Evolutionary conservation across 2,113 vertebrate species (phyloP).

Genomic region (Gavia stellata): DNA sequence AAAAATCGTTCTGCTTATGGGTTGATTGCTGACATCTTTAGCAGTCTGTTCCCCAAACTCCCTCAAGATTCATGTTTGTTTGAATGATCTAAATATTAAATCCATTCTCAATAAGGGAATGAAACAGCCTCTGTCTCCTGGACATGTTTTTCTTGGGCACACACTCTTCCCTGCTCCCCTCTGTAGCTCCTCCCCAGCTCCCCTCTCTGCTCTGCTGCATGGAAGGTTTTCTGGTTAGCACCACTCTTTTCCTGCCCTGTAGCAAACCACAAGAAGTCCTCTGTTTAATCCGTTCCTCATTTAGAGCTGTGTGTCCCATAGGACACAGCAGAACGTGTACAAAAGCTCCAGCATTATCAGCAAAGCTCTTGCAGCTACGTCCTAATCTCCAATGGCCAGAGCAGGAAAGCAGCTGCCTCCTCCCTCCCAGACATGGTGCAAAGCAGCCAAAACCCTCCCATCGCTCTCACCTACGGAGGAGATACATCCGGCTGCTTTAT

Average conservation of each 20-base stretch:
- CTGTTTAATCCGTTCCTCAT: neutral
- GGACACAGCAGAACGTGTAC: neutral
- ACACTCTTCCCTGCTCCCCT: neutral
- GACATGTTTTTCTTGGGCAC: constrained; percentile 1
- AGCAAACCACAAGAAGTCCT: neutral
- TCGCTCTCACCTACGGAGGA: neutral
- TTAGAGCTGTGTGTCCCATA: neutral
- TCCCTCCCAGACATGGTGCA: neutral
- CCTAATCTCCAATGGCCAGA: neutral
- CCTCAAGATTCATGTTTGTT: neutral
- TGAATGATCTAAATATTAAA: neutral
- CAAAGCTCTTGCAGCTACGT: neutral
- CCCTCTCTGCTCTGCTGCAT: neutral
- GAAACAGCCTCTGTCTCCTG: neutral
- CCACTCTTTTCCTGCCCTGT: neutral
- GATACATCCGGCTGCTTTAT: neutral
- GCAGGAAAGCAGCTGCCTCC: neutral
- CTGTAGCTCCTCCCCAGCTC: neutral
- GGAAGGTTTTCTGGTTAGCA: neutral
- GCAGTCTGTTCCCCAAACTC: neutral
- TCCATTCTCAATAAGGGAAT: constrained; percentile 35
- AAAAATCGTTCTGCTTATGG: neutral
- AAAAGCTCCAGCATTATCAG: neutral
- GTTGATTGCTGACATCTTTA: neutral
- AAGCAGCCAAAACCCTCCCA: neutral